phyloP scores from a whole-genome alignment of 37 sponge, comb jelly and placozoan genomes.

The Hexactinellida sp. region DNA sequence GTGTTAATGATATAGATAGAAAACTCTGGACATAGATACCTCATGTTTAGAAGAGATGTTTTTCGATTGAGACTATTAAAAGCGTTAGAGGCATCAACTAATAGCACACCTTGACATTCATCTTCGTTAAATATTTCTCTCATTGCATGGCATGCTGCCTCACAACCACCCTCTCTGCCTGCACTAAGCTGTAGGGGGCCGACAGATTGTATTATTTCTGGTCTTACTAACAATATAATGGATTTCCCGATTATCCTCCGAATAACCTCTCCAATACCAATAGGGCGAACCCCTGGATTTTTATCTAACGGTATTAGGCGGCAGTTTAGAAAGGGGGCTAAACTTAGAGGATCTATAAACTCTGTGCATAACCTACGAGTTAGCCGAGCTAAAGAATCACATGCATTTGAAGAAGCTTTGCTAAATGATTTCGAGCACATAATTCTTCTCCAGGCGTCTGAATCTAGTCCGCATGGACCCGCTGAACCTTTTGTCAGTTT shows the following conservation, averaged over 20 bases:
- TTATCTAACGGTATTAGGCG: no score
- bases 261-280: slow-evolving; percentile 40
- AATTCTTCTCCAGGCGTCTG: neutral
- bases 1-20: neutral
- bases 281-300: slow-evolving; percentile 35
- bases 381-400: slow-evolving; percentile 27
- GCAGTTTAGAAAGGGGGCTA: no score
- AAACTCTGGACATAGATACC: neutral
- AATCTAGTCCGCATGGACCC: neutral
- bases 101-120: slow-evolving; percentile 23
- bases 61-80: slow-evolving; percentile 38
- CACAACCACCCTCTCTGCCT: no score
- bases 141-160: slow-evolving; percentile 46
- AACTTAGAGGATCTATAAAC: slow-evolving; percentile 23
- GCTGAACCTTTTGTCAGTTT: neutral
- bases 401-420: slow-evolving; percentile 22
- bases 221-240: no score
- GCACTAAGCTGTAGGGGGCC: no score
- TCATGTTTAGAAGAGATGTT: slow-evolving; percentile 34
- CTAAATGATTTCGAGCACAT: slow-evolving; percentile 24
- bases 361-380: slow-evolving; percentile 24
- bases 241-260: no score
- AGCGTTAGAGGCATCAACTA: slow-evolving; percentile 55
- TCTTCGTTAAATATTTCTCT: slow-evolving; percentile 22
- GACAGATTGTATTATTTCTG: no score